Conservation (phyloP, 2,888 invertebrate species). For the Trichacis sp. region DNA sequence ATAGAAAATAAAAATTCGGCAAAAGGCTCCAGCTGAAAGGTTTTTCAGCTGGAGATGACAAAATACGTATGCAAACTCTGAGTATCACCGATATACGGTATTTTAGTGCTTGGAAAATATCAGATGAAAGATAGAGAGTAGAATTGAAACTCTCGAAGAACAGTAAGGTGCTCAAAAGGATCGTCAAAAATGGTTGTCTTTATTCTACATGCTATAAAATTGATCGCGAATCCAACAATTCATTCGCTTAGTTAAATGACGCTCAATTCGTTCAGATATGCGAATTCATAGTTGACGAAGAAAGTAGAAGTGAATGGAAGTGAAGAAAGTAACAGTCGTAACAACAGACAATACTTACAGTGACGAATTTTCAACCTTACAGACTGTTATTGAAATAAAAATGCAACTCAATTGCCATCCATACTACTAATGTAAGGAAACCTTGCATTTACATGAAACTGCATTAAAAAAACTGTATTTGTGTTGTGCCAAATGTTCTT, state of each 20-base stretch:
- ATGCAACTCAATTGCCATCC: too few relatives aligned
- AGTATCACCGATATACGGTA: conserved; percentile 3
- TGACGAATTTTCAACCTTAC: too few relatives aligned
- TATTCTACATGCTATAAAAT: conserved; percentile 7
- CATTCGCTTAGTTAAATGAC: conserved; percentile 11
- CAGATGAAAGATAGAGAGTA: neutral
- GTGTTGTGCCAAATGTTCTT: too few relatives aligned
- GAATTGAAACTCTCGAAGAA: conserved; percentile 3
- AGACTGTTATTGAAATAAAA: too few relatives aligned
- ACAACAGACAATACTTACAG: too few relatives aligned
- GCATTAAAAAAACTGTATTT: too few relatives aligned
- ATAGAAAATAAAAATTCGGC: conserved; percentile 4
- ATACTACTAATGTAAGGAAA: too few relatives aligned
- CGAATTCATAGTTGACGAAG: conserved; percentile 14
- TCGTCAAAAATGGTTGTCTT: conserved; percentile 16
- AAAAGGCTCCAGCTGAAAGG: conserved; percentile 7
- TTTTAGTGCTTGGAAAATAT: conserved; percentile 8
- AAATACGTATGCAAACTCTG: conserved; percentile 2
- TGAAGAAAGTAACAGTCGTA: too few relatives aligned
- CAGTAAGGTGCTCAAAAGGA: conserved; percentile 6
- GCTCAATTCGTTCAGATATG: conserved; percentile 6
- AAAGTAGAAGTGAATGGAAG: neutral
- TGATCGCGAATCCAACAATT: conserved; percentile 20
- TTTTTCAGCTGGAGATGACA: conserved; percentile 11
- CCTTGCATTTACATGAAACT: too few relatives aligned